These are phyloP conservation scores for Aphrocallistes beatrix DNA, from an alignment of 37 sponge, comb jelly and placozoan genomes.

Conservation along the genomic window DNA sequence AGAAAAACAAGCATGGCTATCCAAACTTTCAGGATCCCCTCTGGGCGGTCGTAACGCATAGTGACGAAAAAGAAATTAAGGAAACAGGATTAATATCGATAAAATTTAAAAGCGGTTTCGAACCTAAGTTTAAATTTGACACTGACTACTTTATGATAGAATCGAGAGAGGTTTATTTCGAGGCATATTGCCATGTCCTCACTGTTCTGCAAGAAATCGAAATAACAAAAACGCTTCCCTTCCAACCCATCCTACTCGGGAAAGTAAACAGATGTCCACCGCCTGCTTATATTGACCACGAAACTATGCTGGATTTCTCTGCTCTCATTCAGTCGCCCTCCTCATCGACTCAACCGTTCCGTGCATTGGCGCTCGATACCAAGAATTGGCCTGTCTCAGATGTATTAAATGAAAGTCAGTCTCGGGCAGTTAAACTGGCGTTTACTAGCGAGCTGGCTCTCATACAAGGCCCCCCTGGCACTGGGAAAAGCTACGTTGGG, in stretches of 20 bases:
- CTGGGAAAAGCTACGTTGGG: conserved; percentile 84
- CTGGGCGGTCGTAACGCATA: conserved; percentile 57
- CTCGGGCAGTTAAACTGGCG: conserved; percentile 47
- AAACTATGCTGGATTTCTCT: background rate
- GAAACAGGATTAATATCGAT: background rate
- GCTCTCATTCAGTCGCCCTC: background rate
- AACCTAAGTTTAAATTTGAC: background rate
- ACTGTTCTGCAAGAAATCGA: conserved; percentile 32
- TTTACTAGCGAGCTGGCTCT: conserved; percentile 57
- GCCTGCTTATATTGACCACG: background rate
- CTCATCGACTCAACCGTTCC: no score
- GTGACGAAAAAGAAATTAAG: conserved; percentile 37
- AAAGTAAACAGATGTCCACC: background rate
- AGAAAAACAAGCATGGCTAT: conserved; percentile 32
- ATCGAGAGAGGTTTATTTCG: conserved; percentile 67
- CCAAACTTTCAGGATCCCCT: conserved; percentile 24
- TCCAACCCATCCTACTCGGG: background rate
- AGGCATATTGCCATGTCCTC: conserved; percentile 72
- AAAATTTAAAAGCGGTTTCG: background rate
- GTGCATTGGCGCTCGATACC: background rate
- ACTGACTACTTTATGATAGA: conserved; percentile 51
- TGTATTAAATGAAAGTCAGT: conserved; percentile 52
- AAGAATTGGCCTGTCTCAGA: background rate
- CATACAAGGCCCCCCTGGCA: conserved; percentile 94
- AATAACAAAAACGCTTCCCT: background rate